Evolutionary conservation across 1,140 invertebrate genomes (phyloP).

Genomic region (Drosophila aff.): DNA sequence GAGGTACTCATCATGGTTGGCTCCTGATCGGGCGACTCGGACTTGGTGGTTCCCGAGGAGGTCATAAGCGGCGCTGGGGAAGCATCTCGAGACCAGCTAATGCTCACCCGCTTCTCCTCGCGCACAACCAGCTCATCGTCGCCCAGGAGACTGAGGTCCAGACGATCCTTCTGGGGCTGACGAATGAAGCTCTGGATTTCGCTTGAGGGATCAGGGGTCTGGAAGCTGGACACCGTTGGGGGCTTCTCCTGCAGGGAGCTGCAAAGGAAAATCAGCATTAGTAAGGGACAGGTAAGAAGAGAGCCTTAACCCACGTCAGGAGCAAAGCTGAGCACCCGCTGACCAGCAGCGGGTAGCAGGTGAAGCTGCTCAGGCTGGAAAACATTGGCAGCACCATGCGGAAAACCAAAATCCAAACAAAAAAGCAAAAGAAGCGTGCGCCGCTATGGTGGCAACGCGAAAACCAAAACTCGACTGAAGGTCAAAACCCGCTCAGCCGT

Average conservation of each 20-base stretch:
- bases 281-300: not conserved
- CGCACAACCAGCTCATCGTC: slow-evolving; percentile 75
- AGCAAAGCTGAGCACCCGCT: slow-evolving; percentile 79
- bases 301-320: slow-evolving; percentile 62
- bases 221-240: slow-evolving; percentile 53
- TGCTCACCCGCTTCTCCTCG: slow-evolving; percentile 81
- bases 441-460: slow-evolving; percentile 57
- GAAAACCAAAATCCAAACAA: slow-evolving; percentile 61
- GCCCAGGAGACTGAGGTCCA: slow-evolving; percentile 66
- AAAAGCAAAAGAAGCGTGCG: slow-evolving; percentile 51
- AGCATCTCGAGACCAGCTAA: slow-evolving; percentile 78
- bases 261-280: slow-evolving; percentile 1
- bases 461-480: slow-evolving; percentile 73
- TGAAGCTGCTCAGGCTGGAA: slow-evolving; percentile 80
- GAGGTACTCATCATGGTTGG: slow-evolving; percentile 38
- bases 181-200: slow-evolving; percentile 76
- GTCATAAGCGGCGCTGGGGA: slow-evolving; percentile 73
- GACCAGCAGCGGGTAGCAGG: slow-evolving; percentile 82
- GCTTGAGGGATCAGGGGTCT: slow-evolving; percentile 37
- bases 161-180: slow-evolving; percentile 49
- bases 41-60: slow-evolving; percentile 58
- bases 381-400: slow-evolving; percentile 76
- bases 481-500: slow-evolving; percentile 42
- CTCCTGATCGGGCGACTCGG: slow-evolving; percentile 55
- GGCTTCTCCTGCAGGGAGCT: slow-evolving; percentile 81